These are phyloP conservation scores for Lamproptera curius DNA, from an alignment of 2,888 invertebrate genomes.

Conservation along the genomic window DNA sequence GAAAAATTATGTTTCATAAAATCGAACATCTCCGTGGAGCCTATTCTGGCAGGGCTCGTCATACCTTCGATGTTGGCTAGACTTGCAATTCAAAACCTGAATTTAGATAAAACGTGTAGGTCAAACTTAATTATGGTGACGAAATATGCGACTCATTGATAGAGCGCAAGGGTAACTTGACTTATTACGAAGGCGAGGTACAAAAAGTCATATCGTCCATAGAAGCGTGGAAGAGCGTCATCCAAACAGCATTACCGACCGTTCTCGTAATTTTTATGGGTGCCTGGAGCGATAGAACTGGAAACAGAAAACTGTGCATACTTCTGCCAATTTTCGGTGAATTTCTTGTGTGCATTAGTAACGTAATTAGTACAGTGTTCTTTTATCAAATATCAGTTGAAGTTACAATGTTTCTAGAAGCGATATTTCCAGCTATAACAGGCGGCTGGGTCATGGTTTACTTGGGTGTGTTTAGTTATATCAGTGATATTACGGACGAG, in stretches of 20 bases:
- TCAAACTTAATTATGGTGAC: slow-evolving; percentile 50
- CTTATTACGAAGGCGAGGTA: slow-evolving; percentile 79
- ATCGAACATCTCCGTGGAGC: slow-evolving; percentile 83
- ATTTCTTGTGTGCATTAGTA: slow-evolving; percentile 61
- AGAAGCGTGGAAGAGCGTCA: slow-evolving; percentile 75
- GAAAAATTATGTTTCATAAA: slow-evolving; percentile 75
- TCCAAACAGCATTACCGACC: slow-evolving; percentile 76
- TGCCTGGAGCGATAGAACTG: slow-evolving; percentile 80
- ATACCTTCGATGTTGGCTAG: slow-evolving; percentile 81
- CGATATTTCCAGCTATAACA: slow-evolving; percentile 71
- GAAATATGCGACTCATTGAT: slow-evolving; percentile 57
- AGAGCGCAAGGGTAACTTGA: slow-evolving; percentile 68
- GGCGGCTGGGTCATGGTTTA: slow-evolving; percentile 77
- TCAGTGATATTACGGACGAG: slow-evolving; percentile 76
- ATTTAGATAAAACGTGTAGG: slow-evolving; percentile 65
- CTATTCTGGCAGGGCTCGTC: slow-evolving; percentile 83
- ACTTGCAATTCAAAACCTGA: slow-evolving; percentile 78
- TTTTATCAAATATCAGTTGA: slow-evolving; percentile 74
- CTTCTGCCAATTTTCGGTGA: slow-evolving; percentile 75
- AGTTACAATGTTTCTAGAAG: slow-evolving; percentile 72
- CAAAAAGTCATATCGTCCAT: slow-evolving; percentile 75
- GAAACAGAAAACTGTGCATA: slow-evolving; percentile 77
- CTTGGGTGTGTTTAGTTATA: slow-evolving; percentile 79
- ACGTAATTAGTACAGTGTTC: slow-evolving; percentile 73
- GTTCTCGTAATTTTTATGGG: slow-evolving; percentile 77